These are phyloP conservation scores for Ormyrus nitidulus DNA, from an alignment of 2,888 invertebrate species.

Conservation along the genomic window DNA sequence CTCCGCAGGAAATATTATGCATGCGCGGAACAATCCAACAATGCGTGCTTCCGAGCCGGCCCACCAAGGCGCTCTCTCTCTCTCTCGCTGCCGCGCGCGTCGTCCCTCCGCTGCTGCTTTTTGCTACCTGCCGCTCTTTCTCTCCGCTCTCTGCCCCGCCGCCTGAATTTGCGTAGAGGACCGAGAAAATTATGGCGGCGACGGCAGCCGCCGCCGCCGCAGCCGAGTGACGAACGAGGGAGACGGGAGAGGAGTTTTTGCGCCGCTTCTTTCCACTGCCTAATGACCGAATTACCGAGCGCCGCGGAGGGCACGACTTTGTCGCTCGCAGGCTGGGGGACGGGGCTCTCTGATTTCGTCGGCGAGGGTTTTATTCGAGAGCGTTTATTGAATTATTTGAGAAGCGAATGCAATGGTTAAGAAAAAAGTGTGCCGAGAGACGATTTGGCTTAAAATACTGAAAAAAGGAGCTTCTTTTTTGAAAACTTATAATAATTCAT, in stretches of 20 bases:
- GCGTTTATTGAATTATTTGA: no score
- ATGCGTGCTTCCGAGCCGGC: slow-evolving; percentile 29
- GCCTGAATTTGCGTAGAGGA: slow-evolving; percentile 51
- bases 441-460: no score
- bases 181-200: slow-evolving; percentile 44
- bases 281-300: slow-evolving; percentile 45
- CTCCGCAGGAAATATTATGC: slow-evolving; percentile 48
- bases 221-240: slow-evolving; percentile 45
- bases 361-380: no score
- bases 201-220: neutral
- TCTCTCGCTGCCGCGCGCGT: neutral
- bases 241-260: slow-evolving; percentile 6
- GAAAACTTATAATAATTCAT: no score
- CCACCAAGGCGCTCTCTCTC: neutral
- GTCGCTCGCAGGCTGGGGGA: no score
- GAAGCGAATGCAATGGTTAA: no score
- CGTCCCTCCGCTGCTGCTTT: neutral
- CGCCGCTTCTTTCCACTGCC: neutral
- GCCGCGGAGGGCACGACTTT: neutral
- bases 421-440: no score
- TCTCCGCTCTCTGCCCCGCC: neutral
- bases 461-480: no score
- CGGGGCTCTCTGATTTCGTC: no score
- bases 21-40: slow-evolving; percentile 40
- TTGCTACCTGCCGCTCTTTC: neutral